These are phyloP conservation scores for Forbesichthys papilliferus DNA, from an alignment of 2,113 vertebrate species.

Conservation along the genomic window DNA sequence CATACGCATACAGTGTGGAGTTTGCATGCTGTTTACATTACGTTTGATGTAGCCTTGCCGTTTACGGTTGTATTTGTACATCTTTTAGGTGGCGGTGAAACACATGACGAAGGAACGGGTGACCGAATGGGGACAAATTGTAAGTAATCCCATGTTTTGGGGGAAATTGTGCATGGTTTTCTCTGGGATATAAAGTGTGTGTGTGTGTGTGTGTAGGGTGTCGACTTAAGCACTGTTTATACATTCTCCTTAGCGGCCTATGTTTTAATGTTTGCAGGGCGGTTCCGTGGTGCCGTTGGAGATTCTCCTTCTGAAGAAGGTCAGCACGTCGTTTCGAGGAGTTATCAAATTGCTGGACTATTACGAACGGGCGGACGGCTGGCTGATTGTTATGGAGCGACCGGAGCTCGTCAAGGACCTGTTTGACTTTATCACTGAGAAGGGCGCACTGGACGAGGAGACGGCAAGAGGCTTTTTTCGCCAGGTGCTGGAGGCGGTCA, in stretches of 20 bases:
- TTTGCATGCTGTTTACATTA: neutral
- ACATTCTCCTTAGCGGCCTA: neutral
- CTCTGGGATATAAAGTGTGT: neutral
- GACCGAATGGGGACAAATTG: constrained; percentile 91
- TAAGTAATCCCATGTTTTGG: constrained; percentile 73
- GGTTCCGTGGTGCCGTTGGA: constrained; percentile 90
- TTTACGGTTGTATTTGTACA: neutral
- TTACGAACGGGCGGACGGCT: constrained; percentile 95
- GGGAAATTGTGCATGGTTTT: constrained; percentile 61
- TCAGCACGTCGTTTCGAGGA: constrained; percentile 89
- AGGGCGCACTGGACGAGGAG: constrained; percentile 92
- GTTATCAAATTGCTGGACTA: constrained; percentile 95
- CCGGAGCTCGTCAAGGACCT: constrained; percentile 94
- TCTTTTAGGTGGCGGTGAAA: constrained; percentile 89
- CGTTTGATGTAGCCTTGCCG: neutral
- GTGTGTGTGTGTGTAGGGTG: constrained; percentile 20
- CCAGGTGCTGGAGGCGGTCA: constrained; percentile 92
- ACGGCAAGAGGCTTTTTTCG: constrained; percentile 90
- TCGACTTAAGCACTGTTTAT: neutral
- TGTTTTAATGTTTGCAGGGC: constrained; percentile 58
- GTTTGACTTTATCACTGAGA: constrained; percentile 98
- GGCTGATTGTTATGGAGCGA: constrained; percentile 92
- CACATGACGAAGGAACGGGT: constrained; percentile 93
- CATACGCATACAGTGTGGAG: neutral
- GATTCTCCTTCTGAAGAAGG: constrained; percentile 93